Base-by-base conservation (phyloP, 2,888 invertebrate species). In the Lydus trimaculatus region DNA sequence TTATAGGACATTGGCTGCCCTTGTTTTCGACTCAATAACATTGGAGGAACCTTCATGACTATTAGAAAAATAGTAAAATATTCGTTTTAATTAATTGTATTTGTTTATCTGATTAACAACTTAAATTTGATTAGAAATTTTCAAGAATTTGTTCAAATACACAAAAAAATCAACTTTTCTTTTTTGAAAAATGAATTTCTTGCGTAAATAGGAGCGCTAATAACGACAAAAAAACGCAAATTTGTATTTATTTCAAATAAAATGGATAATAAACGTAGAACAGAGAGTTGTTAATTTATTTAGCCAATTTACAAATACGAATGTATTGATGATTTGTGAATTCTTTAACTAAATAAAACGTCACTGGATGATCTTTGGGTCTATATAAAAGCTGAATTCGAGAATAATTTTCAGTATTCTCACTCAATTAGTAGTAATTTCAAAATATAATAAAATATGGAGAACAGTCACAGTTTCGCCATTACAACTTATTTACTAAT, bases 301-400 rank as follows among this genome's bases (percentile, higher is more conserved):
- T 56, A 56, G 4, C 9, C 23, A 52, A 52, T 52, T 52, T 23
- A 11, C 52, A 52, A 43, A 11, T n/a, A 33, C 15, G 15, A 0
- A 52, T 58, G 33, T n/a, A 25, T 23, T 28, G 33, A 62, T 63
- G 15, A 39, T 43, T 59, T 33, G 60, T 61, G 33, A 61, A 65
- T 65, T 31, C 64, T 48, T 68, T 65, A 58, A 70, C 62, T 60
- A 67, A 69, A 70, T 36, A 58, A 52, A 60, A 64, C 75, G 72
- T 73, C 71, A 73, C 36, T 69, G 58, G 70, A 72, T 73, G 73
- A 72, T 63, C 8, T 13, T 65, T 33, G 7, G 68, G 56, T 15
- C 58, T 13, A 61, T 70, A 71, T 73, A 76, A 73, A 75, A 73
- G 70, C 1, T 11, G 39, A 25, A 17, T 8, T n/a, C 28, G 25